Base-by-base conservation (phyloP, 2,888 invertebrate species). In the Drosophila macrospina region DNA sequence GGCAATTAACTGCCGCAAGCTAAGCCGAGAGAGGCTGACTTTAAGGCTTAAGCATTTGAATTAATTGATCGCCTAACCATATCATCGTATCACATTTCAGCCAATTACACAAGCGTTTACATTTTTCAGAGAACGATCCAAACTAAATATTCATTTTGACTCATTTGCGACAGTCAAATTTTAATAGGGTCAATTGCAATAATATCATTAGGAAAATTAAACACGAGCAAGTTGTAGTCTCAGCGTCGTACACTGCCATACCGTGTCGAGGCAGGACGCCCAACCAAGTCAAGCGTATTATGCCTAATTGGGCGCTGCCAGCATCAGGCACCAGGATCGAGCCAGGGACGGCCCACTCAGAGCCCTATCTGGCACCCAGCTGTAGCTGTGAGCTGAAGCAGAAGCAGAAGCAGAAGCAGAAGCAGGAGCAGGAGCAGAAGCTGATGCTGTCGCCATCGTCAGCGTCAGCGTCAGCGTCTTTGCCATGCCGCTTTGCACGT, bases 141-240 rank as follows among this genome's bases (percentile, higher is more conserved):
- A 68, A 60, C 88, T 83, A 88, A 83, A 84, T 84, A 80, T 88
- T 88, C 87, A 86, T 88, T 86, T 86, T 84, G 79, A 86, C 71
- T 88, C 85, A 88, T 88, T 88, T 81, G 73, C 74, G 73, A 55
- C 86, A 74, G 70, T 88, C 87, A 41, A 88, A 86, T 75, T 80
- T 74, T 72, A 86, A 86, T 88, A 85, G 86, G 86, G 89, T 89
- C 86, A 86, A 86, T 87, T 86, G 86, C 86, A 86, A 86, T 87
- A 89, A 87, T 87, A 89, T 89, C 86, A 86, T 86, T 89, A 82
- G 78, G 83, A 82, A 86, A 86, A 89, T 87, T 88, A 88, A 88
- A 88, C 87, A 81, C 87, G 78, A 62, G 52, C 70, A 45, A 55
- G 24, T 42, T 34, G 55, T 55, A 54, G 32, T 54, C 54, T 24